Evolutionary conservation across 2,113 vertebrate genomes (phyloP), one percentile per base, ranked within the genome.

Genomic region (Phoxinus phoxinus): DNA sequence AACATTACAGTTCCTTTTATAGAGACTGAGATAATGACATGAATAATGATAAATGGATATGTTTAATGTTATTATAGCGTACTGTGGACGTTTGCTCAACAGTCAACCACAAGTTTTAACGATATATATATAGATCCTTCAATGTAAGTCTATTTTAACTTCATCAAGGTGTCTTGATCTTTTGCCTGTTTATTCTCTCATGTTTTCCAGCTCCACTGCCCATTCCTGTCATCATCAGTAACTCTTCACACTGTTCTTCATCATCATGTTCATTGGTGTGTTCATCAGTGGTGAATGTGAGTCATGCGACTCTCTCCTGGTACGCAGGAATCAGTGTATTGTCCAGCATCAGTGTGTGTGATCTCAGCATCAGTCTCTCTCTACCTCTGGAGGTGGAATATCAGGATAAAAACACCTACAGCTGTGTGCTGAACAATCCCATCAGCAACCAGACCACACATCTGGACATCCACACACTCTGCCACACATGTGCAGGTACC

Each of bases 341-440:
- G 67, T 71, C 67, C 67, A 71, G 67, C 67, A 71, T 71, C 67
- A 71, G 67, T 71, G 67, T 0, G 67, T 71, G 2, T 71, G 67
- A 71, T 71, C 67, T 71, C 67, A 71, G 67, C 67, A 71, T 71
- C 35, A 71, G 67, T 71, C 67, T 71, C 67, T 71, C 67, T 71
- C 67, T 71, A 41, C 32, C 32, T 71, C 67, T 71, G 32, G 67
- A 71, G 67, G 67, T 71, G 67, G 67, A 71, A 71, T 71, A 71
- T 71, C 35, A 71, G 67, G 67, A 71, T 6, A 71, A 71, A 12
- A 71, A 71, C 67, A 12, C 9, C 67, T 71, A 71, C 67, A 71
- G 67, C 67, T 71, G 67, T 71, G 67, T 41, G 35, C 1, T 71
- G 19, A 71, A 71, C 67, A 71, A 41, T 41, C 67, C 21, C 67